Evolutionary conservation across 2,113 vertebrate genomes (phyloP), one percentile per base, ranked within the genome.

Genomic region (Baryphthengus martii): DNA sequence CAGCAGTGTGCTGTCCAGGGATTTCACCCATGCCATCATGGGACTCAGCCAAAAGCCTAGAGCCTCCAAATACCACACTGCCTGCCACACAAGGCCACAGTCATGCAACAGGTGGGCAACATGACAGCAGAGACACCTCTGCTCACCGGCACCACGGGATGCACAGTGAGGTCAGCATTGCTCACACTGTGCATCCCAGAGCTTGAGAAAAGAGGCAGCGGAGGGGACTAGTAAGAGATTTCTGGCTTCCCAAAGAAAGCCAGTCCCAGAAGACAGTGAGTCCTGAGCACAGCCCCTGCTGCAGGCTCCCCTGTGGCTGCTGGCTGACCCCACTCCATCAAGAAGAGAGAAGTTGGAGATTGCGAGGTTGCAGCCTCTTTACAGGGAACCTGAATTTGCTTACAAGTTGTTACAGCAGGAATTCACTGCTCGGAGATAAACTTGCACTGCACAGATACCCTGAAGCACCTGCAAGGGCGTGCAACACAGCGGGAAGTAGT

Each of bases 101-200:
- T 8, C 17, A 28, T 19, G 10, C 83, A 93, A 92, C 82, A 73
- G 75, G 79, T 8, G 0, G 68, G 50, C 61, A 53, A 56, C 23
- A 25, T 0, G 3, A 21, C 28, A 37, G 49, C 58, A 39, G 33
- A 37, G 55, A 66, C 63, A 52, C 13, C 65, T 9, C 29, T 58
- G 73, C 59, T 83, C 68, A 44, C 6, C 1, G 0, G 42, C 47
- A 79, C 71, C 42, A 39, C 31, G 31, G 26, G 13, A 76, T 2
- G 4, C 15, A 5, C 0, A 6, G 63, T 0, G 4, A 76, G 49
- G 37, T 9, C 6, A 0, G 40, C 45, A 65, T 40, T 1, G 0
- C 40, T 74, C 55, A 33, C 0, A 0, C 52, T 39, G 44, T 11
- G 4, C 35, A 42, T 55, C 56, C 44, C 3, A 3, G 56, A 52